These are phyloP conservation scores for Drosophila kambysellisi DNA, from an alignment of 2,888 invertebrate species.

Conservation along the genomic window DNA sequence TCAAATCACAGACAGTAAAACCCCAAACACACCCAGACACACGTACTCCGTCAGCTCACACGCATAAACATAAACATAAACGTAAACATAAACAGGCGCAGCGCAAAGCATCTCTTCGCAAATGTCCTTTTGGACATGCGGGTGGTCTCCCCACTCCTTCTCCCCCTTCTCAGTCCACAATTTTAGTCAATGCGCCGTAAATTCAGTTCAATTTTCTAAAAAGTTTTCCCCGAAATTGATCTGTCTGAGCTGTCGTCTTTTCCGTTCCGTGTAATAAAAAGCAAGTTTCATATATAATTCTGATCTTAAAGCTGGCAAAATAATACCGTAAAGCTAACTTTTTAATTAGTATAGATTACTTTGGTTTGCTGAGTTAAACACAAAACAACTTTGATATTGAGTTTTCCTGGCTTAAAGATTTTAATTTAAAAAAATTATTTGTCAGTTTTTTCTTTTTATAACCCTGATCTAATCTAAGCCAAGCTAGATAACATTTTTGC, in stretches of 20 bases:
- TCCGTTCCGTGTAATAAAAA: slow-evolving; percentile 44
- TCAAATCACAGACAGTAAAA: slow-evolving; percentile 80
- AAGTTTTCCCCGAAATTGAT: slow-evolving; percentile 65
- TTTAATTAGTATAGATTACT: not conserved
- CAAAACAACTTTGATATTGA: not conserved
- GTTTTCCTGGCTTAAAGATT: not conserved
- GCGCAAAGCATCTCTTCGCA: slow-evolving; percentile 52
- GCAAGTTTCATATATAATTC: slow-evolving; percentile 18
- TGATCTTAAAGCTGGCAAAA: not conserved
- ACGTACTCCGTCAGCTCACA: slow-evolving; percentile 27
- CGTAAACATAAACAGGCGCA: slow-evolving; percentile 72
- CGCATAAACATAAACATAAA: slow-evolving; percentile 75
- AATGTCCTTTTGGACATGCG: slow-evolving; percentile 73
- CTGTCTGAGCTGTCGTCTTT: slow-evolving; percentile 19
- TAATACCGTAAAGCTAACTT: not conserved
- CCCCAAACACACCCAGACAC: slow-evolving; percentile 46
- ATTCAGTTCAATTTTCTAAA: slow-evolving; percentile 75
- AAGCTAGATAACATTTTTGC: not conserved
- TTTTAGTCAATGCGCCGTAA: slow-evolving; percentile 61
- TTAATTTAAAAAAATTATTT: not conserved
- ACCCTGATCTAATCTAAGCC: not conserved
- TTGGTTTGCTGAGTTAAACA: not conserved
- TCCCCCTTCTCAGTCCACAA: slow-evolving; percentile 31
- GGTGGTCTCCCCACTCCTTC: slow-evolving; percentile 15
- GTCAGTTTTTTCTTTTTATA: not conserved